These are phyloP conservation scores for Caenorhabditis sp. DNA, from an alignment of 2,888 invertebrate genomes.

Conservation along the genomic window DNA sequence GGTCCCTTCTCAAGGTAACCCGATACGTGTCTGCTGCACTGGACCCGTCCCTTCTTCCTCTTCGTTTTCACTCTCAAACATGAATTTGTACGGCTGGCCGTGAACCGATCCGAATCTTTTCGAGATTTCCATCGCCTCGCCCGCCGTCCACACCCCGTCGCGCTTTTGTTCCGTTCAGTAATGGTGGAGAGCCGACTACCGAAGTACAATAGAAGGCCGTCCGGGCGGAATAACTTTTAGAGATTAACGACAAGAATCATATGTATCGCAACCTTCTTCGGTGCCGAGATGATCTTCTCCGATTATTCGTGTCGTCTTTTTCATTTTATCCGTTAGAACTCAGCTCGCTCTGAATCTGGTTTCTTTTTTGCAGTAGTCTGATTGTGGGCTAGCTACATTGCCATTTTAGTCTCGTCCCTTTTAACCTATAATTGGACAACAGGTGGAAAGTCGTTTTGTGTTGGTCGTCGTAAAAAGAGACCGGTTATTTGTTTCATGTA, in stretches of 20 bases:
- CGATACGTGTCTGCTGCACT: conserved; percentile 20
- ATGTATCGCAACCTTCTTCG: no score
- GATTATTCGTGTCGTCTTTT: neutral
- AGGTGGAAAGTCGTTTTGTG: conserved; percentile 11
- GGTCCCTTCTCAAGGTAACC: conserved; percentile 9
- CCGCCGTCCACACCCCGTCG: neutral
- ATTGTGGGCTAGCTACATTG: neutral
- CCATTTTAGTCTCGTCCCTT: neutral
- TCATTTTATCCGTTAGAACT: neutral
- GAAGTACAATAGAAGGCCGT: neutral
- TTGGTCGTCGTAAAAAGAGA: conserved; percentile 30
- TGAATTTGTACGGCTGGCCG: conserved; percentile 18
- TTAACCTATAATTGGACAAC: conserved; percentile 11
- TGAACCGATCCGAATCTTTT: conserved; percentile 5
- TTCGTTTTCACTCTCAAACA: conserved; percentile 7
- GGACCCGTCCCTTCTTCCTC: neutral
- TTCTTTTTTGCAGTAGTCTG: neutral
- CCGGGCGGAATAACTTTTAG: neutral
- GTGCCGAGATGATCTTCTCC: neutral
- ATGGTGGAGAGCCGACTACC: neutral
- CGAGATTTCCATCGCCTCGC: neutral
- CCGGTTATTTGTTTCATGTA: conserved; percentile 27
- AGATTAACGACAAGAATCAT: conserved; percentile 1
- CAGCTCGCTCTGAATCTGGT: neutral
- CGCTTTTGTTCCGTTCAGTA: conserved; percentile 1